Conservation (phyloP, 2,797 vertebrate species). For the Amazona finschi region DNA sequence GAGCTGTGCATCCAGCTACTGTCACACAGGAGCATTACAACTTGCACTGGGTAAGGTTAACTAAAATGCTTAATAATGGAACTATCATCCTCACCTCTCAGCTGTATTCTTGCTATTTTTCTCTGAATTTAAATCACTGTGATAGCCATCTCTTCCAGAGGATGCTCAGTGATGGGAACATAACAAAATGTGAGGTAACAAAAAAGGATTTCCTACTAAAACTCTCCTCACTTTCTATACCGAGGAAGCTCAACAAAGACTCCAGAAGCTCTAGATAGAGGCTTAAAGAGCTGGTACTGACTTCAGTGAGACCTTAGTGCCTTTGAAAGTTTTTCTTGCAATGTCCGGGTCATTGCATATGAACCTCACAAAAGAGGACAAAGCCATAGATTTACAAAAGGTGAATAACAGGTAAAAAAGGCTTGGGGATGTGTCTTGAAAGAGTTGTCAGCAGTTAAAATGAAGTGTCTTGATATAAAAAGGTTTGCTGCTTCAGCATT, state of each 20-base stretch:
- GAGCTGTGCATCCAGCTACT: not conserved
- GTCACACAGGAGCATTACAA: not conserved
- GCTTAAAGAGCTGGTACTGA: not conserved
- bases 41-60: not conserved
- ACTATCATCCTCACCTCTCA: not conserved
- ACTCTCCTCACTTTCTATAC: not conserved
- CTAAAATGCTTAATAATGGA: not conserved
- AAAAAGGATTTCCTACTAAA: not conserved
- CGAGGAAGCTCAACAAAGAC: not conserved
- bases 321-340: not conserved
- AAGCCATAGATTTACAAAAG: not conserved
- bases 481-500: not conserved
- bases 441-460: not conserved
- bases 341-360: rapidly evolving
- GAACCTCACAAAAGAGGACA: not conserved
- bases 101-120: not conserved
- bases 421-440: not conserved
- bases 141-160: not conserved
- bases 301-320: not conserved
- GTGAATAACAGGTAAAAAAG: not conserved
- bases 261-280: not conserved
- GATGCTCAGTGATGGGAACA: not conserved
- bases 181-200: not conserved
- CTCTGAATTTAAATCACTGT: not conserved
- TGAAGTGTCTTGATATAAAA: not conserved